A percentile compares a stretch with the other conserved stretches of the same genome.
These are phyloP conservation scores for Heliocidaris tuberculata DNA, from an alignment of 35 echinoderm and acorn worm genomes.

Conservation along the genomic window DNA sequence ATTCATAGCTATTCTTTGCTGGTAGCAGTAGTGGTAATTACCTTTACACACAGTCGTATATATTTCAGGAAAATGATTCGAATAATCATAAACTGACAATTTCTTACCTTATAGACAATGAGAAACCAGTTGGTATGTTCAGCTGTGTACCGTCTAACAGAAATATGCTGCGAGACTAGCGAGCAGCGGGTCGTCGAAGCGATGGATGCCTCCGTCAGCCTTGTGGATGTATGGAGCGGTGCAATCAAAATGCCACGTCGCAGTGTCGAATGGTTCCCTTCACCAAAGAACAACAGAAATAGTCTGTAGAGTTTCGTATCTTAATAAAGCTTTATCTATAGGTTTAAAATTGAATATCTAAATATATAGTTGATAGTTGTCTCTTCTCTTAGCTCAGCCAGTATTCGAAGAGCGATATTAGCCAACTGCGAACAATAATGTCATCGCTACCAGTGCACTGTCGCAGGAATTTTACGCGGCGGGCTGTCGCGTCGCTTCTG, in stretches of 20 bases:
- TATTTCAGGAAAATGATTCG: no score
- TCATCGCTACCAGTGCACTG: neutral
- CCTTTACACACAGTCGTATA: no score
- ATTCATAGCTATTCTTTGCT: no score
- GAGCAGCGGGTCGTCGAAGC: neutral
- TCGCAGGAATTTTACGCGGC: neutral
- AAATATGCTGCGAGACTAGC: neutral
- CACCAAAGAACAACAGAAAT: neutral
- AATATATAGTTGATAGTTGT: neutral
- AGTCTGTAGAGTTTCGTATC: neutral
- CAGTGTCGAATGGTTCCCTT: neutral
- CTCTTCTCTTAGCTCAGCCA: neutral
- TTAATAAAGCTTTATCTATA: neutral
- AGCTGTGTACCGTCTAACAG: neutral
- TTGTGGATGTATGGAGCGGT: neutral
- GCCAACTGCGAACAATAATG: neutral
- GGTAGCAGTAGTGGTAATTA: no score
- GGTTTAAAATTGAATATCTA: neutral
- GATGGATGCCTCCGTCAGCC: neutral
- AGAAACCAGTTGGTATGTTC: neutral
- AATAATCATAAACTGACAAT: neutral
- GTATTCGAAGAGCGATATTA: neutral
- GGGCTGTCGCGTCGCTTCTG: neutral
- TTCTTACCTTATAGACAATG: neutral
- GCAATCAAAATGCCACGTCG: neutral